Evolutionary conservation across 2,888 invertebrate genomes (phyloP).

Genomic region (Steinernema hermaphroditum): DNA sequence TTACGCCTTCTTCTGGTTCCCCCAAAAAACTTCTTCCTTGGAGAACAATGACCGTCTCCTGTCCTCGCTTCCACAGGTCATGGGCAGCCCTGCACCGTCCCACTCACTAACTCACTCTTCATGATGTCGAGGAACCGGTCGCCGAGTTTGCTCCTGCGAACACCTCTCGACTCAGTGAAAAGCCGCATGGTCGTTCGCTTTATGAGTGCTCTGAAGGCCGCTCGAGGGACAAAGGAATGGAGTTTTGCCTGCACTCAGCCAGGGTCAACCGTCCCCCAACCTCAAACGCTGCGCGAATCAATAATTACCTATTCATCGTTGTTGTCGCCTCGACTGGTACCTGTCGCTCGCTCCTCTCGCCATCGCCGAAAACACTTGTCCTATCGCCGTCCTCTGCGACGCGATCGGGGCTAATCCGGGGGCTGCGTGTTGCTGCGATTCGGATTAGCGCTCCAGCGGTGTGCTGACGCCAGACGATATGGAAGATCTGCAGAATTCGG

Average conservation of each 20-base stretch:
- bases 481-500: too few relatives aligned
- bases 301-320: conserved; percentile 28
- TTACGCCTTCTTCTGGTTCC: too few relatives aligned
- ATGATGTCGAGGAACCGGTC: too few relatives aligned
- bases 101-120: too few relatives aligned
- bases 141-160: background rate
- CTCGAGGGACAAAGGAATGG: background rate
- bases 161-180: conserved; percentile 3
- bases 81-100: background rate
- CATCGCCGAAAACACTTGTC: conserved; percentile 6
- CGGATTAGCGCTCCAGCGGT: background rate
- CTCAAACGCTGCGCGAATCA: conserved; percentile 17
- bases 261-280: conserved; percentile 25
- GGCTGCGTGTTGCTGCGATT: background rate
- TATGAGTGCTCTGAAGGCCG: conserved; percentile 22
- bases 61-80: background rate
- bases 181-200: conserved; percentile 2
- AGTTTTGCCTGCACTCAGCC: background rate
- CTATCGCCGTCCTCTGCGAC: background rate
- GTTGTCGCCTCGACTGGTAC: conserved; percentile 17
- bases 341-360: background rate
- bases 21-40: too few relatives aligned
- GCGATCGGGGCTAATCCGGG: background rate
- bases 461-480: background rate
- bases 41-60: background rate